A percentile compares a stretch with the other conserved stretches of the same genome.
Conservation (phyloP, 1,140 invertebrate species). For the Euwallacea fornicatus region DNA sequence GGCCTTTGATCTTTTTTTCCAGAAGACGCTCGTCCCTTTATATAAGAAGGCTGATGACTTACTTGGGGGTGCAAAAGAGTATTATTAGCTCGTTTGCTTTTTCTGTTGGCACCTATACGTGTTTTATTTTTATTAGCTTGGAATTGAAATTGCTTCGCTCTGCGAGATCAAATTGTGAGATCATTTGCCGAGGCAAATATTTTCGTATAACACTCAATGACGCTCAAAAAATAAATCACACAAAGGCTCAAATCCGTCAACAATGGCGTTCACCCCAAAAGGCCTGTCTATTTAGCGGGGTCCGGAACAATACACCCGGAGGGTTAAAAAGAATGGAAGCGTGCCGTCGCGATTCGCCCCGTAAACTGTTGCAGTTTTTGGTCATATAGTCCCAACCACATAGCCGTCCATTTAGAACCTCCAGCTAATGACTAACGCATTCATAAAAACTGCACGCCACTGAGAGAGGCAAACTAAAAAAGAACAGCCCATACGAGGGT, state of each 20-base stretch:
- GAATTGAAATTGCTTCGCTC: no score
- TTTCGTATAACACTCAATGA: conserved; percentile 16
- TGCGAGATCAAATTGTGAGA: neutral
- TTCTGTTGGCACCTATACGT: no score
- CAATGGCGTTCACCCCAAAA: conserved; percentile 17
- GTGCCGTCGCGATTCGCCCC: neutral
- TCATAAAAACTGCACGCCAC: neutral
- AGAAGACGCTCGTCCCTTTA: neutral
- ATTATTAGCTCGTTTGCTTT: no score
- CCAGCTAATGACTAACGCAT: no score
- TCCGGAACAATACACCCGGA: conserved; percentile 7
- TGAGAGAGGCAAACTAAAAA: neutral
- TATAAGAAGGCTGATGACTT: no score
- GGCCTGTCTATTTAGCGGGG: conserved; percentile 28
- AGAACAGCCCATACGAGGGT: neutral
- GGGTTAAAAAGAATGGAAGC: conserved; percentile 19
- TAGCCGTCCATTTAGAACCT: neutral
- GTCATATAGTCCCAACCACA: neutral
- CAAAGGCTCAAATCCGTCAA: conserved; percentile 25
- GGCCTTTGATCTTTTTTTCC: conserved; percentile 33
- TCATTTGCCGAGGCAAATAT: neutral
- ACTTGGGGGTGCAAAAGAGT: no score
- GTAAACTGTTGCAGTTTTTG: conserved; percentile 4
- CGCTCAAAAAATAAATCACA: conserved; percentile 28
- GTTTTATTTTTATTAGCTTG: no score